Conservation (phyloP, 2,888 invertebrate genomes). For the Zaprionus bogoriensis region DNA sequence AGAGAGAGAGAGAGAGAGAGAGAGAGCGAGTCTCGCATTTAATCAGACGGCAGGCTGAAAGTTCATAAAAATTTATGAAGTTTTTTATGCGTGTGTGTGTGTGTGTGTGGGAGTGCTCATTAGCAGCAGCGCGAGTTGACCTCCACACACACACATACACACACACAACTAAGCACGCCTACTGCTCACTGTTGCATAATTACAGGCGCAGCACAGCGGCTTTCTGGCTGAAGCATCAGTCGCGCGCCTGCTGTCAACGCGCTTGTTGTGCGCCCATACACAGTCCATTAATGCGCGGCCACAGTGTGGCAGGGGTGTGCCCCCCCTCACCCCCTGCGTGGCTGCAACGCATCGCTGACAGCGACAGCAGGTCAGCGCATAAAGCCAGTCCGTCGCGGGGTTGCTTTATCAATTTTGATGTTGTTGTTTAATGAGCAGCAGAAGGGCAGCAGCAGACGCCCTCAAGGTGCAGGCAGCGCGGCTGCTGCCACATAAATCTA, state of each 20-base stretch:
- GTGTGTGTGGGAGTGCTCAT: conserved; percentile 40
- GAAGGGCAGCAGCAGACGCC: conserved; percentile 33
- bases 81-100: conserved; percentile 28
- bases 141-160: background rate
- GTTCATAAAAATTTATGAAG: conserved; percentile 66
- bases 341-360: conserved; percentile 46
- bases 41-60: conserved; percentile 50
- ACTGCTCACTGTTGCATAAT: background rate
- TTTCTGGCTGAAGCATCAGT: conserved; percentile 51
- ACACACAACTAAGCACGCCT: background rate
- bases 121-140: conserved; percentile 22
- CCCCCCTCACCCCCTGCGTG: conserved; percentile 48
- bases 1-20: background rate
- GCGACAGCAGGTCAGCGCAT: background rate
- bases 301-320: conserved; percentile 13
- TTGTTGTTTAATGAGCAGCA: conserved; percentile 61
- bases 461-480: background rate
- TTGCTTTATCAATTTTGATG: conserved; percentile 68
- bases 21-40: too few species aligned
- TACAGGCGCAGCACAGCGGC: conserved; percentile 1
- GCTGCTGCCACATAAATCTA: conserved; percentile 54
- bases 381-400: background rate
- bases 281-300: conserved; percentile 53
- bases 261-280: conserved; percentile 31
- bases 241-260: conserved; percentile 29